These are phyloP conservation scores for Lasioglossum calceatum DNA, from an alignment of 2,888 invertebrate genomes.

Conservation along the genomic window DNA sequence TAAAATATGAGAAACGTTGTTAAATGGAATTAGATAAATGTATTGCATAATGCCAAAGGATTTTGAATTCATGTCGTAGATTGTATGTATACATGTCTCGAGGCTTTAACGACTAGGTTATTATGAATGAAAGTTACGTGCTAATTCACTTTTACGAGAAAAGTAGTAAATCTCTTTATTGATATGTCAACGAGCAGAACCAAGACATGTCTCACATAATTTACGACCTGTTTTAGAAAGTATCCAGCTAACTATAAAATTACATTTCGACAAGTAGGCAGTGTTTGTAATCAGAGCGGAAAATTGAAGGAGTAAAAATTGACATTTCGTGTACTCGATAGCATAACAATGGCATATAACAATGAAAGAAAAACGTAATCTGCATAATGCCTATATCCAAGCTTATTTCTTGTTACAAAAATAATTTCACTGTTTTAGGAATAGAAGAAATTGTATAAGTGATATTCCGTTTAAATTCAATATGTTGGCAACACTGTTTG, in stretches of 20 bases:
- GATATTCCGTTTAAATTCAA: background rate
- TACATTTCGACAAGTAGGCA: background rate
- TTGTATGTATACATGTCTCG: background rate
- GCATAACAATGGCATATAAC: background rate
- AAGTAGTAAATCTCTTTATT: background rate
- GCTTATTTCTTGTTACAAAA: background rate
- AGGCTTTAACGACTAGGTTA: background rate
- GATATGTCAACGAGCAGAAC: background rate
- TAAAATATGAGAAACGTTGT: background rate
- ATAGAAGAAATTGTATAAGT: background rate
- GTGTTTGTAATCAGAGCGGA: background rate
- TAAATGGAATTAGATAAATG: background rate
- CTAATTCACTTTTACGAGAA: background rate
- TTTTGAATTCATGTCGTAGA: background rate
- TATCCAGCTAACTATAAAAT: background rate
- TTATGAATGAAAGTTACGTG: background rate
- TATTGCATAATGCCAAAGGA: background rate
- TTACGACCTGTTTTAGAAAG: constrained; percentile 2
- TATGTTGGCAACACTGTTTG: background rate
- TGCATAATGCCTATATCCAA: background rate
- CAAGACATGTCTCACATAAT: background rate
- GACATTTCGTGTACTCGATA: background rate
- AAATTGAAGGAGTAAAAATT: constrained; percentile 1
- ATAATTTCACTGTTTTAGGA: background rate
- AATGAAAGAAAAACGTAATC: background rate